Evolutionary conservation across 2,888 invertebrate species (phyloP).

Genomic region (Nephrocerus scutellatus): DNA sequence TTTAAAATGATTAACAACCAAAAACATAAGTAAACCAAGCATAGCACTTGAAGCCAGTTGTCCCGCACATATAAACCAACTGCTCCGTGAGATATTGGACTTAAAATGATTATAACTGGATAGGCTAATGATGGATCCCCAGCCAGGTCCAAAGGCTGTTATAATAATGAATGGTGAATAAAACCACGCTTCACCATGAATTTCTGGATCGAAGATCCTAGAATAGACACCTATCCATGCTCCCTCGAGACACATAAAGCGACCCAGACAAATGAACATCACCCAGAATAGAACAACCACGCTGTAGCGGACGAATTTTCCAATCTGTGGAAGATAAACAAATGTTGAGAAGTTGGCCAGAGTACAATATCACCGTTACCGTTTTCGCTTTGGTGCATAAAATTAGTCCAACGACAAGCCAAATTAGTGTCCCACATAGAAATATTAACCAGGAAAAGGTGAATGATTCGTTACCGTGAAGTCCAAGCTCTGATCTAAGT

Average conservation of each 20-base stretch:
- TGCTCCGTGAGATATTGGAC: slow-evolving; percentile 55
- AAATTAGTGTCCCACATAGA: slow-evolving; percentile 24
- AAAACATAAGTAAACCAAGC: slow-evolving; percentile 61
- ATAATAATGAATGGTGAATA: slow-evolving; percentile 24
- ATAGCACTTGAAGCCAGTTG: slow-evolving; percentile 33
- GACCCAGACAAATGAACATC: slow-evolving; percentile 26
- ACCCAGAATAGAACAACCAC: slow-evolving; percentile 24
- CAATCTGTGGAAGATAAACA: slow-evolving; percentile 32
- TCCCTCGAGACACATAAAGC: slow-evolving; percentile 34
- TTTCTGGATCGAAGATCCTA: slow-evolving; percentile 19
- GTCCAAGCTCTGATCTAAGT: no score
- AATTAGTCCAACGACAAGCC: slow-evolving; percentile 29
- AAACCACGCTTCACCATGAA: background rate
- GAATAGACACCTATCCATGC: slow-evolving; percentile 22
- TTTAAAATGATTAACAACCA: slow-evolving; percentile 56
- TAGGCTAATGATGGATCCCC: slow-evolving; percentile 75
- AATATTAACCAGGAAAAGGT: slow-evolving; percentile 34
- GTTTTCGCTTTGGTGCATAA: slow-evolving; percentile 29
- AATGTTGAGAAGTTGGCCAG: background rate
- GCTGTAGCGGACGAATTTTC: slow-evolving; percentile 29
- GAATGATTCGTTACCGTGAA: no score
- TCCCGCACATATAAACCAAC: slow-evolving; percentile 33
- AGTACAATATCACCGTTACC: slow-evolving; percentile 8
- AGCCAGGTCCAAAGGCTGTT: slow-evolving; percentile 76
- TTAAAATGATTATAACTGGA: slow-evolving; percentile 73